These are phyloP conservation scores for Lithophane leautieri DNA, from an alignment of 2,888 invertebrate genomes.

Conservation along the genomic window DNA sequence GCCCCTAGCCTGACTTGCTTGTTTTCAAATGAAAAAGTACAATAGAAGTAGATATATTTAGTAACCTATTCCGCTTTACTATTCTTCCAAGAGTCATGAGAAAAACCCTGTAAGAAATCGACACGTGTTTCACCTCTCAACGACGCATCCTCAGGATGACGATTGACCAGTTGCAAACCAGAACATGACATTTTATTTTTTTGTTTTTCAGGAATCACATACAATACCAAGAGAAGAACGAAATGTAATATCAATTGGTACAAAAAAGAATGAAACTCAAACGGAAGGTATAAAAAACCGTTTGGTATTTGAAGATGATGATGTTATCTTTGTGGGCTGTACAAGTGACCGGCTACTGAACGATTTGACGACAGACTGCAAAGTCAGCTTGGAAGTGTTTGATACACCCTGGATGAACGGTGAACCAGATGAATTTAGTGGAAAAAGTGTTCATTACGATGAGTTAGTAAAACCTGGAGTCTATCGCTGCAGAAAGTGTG, in stretches of 20 bases:
- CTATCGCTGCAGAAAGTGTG: slow-evolving; percentile 71
- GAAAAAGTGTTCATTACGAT: slow-evolving; percentile 70
- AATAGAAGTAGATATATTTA: too few species aligned
- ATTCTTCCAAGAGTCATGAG: too few species aligned
- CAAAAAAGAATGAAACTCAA: neutral
- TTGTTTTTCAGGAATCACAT: slow-evolving; percentile 21
- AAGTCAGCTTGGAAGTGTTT: slow-evolving; percentile 59
- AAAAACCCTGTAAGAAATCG: too few species aligned
- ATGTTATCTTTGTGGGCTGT: neutral
- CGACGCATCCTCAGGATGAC: too few species aligned
- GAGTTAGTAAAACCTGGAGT: slow-evolving; percentile 64
- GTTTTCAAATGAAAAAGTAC: too few species aligned
- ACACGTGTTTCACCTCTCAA: too few species aligned
- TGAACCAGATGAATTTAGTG: neutral
- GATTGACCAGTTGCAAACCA: too few species aligned
- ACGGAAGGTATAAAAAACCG: slow-evolving; percentile 39
- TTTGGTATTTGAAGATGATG: slow-evolving; percentile 61
- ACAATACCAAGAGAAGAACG: accelerated
- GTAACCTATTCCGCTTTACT: too few species aligned
- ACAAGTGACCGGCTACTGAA: slow-evolving; percentile 19
- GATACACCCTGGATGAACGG: slow-evolving; percentile 20
- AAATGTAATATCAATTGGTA: neutral
- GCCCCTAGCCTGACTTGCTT: too few species aligned
- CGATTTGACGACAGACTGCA: slow-evolving; percentile 58
- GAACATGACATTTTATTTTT: too few species aligned